Conservation (phyloP, 2,888 invertebrate species). For the Corbicula japonica region DNA sequence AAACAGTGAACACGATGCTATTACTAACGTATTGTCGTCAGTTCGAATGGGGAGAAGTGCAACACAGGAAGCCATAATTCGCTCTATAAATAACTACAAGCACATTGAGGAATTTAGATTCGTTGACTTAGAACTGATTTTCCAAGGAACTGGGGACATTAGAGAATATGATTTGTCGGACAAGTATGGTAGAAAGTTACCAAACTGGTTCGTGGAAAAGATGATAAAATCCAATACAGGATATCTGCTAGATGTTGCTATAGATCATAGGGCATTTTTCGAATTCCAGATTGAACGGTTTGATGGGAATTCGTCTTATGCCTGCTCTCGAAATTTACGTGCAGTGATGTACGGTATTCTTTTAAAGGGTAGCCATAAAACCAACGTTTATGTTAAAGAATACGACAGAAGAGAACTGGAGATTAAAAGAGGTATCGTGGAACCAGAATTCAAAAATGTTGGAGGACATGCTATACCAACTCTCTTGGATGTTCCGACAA, state of each 20-base stretch:
- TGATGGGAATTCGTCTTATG: conserved; percentile 70
- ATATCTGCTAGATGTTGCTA: conserved; percentile 88
- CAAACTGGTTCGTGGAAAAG: conserved; percentile 90
- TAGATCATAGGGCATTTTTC: conserved; percentile 78
- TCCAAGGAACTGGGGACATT: too few relatives aligned
- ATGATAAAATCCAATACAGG: conserved; percentile 89
- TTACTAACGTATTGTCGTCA: conserved; percentile 85
- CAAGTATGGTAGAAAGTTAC: conserved; percentile 82
- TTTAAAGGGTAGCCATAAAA: too few relatives aligned
- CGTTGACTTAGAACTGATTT: neutral
- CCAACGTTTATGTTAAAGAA: conserved; percentile 64
- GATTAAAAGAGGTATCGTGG: conserved; percentile 53
- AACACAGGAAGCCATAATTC: too few relatives aligned
- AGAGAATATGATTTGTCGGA: conserved; percentile 9
- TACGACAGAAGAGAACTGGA: conserved; percentile 69
- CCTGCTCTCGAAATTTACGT: conserved; percentile 74
- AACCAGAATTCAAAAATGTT: conserved; percentile 48
- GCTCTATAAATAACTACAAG: conserved; percentile 82
- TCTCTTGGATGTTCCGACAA: neutral
- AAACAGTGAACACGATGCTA: neutral
- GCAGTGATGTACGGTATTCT: conserved; percentile 80
- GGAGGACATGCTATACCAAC: neutral
- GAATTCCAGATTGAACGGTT: conserved; percentile 80
- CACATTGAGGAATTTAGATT: conserved; percentile 36
- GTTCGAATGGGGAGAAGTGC: conserved; percentile 70